These are phyloP conservation scores for Aporophyla lueneburgensis DNA, from an alignment of 2,888 invertebrate species.

Conservation along the genomic window DNA sequence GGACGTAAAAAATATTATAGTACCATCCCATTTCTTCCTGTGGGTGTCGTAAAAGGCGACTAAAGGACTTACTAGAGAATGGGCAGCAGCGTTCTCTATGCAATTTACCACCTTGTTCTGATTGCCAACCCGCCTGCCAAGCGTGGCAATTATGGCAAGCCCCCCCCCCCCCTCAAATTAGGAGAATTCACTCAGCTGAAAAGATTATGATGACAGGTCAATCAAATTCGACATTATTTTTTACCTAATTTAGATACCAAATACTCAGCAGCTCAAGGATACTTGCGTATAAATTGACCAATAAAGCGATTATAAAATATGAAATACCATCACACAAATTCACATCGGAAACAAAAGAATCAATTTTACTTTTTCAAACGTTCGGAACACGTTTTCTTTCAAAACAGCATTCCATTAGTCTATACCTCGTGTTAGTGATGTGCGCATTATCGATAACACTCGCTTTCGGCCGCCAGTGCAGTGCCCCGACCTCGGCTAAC, in stretches of 20 bases:
- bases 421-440: slow-evolving; percentile 80
- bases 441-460: slow-evolving; percentile 83
- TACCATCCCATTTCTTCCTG: no score
- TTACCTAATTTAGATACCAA: slow-evolving; percentile 19
- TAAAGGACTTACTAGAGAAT: no score
- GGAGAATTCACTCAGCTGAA: no score
- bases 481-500: slow-evolving; percentile 83
- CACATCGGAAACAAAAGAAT: slow-evolving; percentile 66
- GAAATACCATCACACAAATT: slow-evolving; percentile 46
- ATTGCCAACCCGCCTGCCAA: no score
- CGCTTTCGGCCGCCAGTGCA: slow-evolving; percentile 81
- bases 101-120: no score
- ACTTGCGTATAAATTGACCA: neutral
- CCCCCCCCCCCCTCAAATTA: no score
- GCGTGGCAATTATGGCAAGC: no score
- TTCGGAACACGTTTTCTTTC: slow-evolving; percentile 81
- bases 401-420: slow-evolving; percentile 86
- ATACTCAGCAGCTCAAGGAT: slow-evolving; percentile 8
- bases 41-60: no score
- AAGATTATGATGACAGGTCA: neutral
- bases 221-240: slow-evolving; percentile 2
- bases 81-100: no score
- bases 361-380: slow-evolving; percentile 66
- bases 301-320: slow-evolving; percentile 49
- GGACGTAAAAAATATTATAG: no score